These are phyloP conservation scores for Poeciliopsis gracilis DNA, from an alignment of 2,797 vertebrate species.

Conservation along the genomic window DNA sequence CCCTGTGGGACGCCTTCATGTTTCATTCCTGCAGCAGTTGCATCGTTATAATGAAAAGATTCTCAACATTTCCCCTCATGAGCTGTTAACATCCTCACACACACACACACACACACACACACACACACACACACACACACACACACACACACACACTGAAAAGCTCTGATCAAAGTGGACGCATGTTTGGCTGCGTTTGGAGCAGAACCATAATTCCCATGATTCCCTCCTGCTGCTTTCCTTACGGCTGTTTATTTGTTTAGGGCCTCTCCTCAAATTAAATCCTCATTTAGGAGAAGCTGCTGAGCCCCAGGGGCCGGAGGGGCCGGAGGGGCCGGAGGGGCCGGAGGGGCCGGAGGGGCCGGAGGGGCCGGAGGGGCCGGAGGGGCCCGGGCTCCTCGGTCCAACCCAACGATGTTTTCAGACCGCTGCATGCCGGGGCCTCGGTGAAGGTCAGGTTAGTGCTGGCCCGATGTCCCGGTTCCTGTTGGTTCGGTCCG, in stretches of 20 bases:
- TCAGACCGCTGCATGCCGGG: slow-evolving; percentile 10
- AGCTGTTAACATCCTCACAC: slow-evolving; percentile 43
- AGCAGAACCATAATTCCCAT: slow-evolving; percentile 55
- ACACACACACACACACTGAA: background rate
- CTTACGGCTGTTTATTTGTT: slow-evolving; percentile 24
- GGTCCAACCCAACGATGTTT: slow-evolving; percentile 14
- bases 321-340: no score
- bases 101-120: background rate
- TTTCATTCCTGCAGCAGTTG: slow-evolving; percentile 60
- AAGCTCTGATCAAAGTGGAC: slow-evolving; percentile 71
- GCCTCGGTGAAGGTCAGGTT: slow-evolving; percentile 21
- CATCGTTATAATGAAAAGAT: slow-evolving; percentile 71
- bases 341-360: no score
- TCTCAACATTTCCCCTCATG: slow-evolving; percentile 39
- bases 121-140: background rate
- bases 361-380: no score
- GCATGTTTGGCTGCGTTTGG: slow-evolving; percentile 58
- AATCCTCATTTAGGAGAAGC: slow-evolving; percentile 49
- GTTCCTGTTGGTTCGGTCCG: slow-evolving; percentile 17
- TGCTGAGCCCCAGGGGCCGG: background rate
- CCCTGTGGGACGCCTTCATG: slow-evolving; percentile 53
- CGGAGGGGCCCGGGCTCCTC: background rate
- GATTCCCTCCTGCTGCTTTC: slow-evolving; percentile 45
- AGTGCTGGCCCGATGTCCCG: slow-evolving; percentile 3
- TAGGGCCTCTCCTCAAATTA: slow-evolving; percentile 48